A percentile compares a stretch with the other conserved stretches of the same genome.
phyloP scores from a whole-genome alignment of 2,797 vertebrate genomes.

The Rhynchonycteris naso region DNA sequence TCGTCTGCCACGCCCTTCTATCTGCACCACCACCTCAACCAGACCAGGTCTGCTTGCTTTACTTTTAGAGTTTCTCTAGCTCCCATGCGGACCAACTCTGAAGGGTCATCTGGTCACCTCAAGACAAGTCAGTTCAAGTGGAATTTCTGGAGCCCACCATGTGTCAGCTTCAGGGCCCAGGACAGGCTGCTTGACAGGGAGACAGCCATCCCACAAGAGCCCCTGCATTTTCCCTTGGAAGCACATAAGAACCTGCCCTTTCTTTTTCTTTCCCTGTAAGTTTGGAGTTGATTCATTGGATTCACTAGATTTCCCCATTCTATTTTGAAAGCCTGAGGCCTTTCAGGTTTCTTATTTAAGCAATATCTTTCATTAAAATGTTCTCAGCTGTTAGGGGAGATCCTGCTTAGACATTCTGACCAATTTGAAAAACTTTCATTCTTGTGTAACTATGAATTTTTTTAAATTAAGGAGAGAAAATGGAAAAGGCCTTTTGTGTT shows the following conservation, averaged over 20 bases:
- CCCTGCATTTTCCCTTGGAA: not conserved
- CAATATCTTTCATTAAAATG: conserved; percentile 76
- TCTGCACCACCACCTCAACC: not conserved
- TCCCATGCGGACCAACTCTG: not conserved
- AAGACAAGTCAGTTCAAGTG: not conserved
- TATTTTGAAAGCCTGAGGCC: conserved; percentile 67
- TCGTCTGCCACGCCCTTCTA: not conserved
- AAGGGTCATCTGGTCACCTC: conserved; percentile 15
- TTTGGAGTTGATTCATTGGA: not conserved
- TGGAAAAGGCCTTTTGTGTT: conserved; percentile 19
- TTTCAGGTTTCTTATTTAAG: conserved; percentile 76
- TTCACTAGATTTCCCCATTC: conserved; percentile 45
- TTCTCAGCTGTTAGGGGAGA: conserved; percentile 66
- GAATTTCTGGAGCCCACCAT: not conserved
- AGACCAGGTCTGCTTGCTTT: not conserved
- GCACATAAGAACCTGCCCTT: not conserved
- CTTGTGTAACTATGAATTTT: conserved; percentile 10
- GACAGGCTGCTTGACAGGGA: not conserved
- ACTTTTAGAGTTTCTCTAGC: not conserved
- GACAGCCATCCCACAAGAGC: accelerated
- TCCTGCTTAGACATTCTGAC: not conserved
- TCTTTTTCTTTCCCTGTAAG: not conserved
- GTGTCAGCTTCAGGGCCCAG: not conserved
- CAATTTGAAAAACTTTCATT: conserved; percentile 40
- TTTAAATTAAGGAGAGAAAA: conserved; percentile 61